Percentiles rank a stretch among this genome's conserved stretches.
Conservation (phyloP, 2,797 vertebrate species). For the Philypnodon macrostomus region DNA sequence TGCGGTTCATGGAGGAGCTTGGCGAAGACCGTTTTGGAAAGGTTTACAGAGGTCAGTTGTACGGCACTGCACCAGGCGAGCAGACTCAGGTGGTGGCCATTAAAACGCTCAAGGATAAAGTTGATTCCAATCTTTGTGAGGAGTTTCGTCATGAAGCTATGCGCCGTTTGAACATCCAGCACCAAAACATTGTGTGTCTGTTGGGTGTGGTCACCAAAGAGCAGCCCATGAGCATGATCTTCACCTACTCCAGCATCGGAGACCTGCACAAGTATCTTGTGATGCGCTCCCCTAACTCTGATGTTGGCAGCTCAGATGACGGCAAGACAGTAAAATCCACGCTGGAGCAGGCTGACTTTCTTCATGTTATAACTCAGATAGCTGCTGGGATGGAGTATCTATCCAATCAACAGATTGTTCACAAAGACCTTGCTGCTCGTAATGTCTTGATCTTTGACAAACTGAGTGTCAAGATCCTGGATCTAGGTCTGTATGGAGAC, state of each 20-base stretch:
- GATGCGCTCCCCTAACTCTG: slow-evolving; percentile 93
- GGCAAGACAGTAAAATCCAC: slow-evolving; percentile 91
- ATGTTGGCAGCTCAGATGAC: slow-evolving; percentile 92
- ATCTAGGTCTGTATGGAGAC: slow-evolving; percentile 91
- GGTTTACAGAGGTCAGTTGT: slow-evolving; percentile 94
- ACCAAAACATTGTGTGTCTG: slow-evolving; percentile 89
- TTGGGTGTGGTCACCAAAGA: slow-evolving; percentile 91
- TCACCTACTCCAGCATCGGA: slow-evolving; percentile 86
- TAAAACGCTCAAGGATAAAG: slow-evolving; percentile 94
- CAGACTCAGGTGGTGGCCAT: slow-evolving; percentile 91
- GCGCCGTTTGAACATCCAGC: slow-evolving; percentile 86
- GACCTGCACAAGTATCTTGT: slow-evolving; percentile 96
- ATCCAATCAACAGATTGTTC: slow-evolving; percentile 88
- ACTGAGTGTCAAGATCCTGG: slow-evolving; percentile 89
- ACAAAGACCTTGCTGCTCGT: slow-evolving; percentile 93
- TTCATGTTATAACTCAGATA: slow-evolving; percentile 89
- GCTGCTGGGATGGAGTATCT: slow-evolving; percentile 96
- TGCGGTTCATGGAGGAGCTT: slow-evolving; percentile 94
- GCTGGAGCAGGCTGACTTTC: slow-evolving; percentile 90
- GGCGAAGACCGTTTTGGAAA: slow-evolving; percentile 97
- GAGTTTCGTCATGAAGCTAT: slow-evolving; percentile 93
- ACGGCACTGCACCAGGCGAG: slow-evolving; percentile 85
- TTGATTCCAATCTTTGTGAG: slow-evolving; percentile 84
- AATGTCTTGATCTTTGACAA: slow-evolving; percentile 94
- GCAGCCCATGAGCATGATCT: slow-evolving; percentile 93